These are phyloP conservation scores for Turnix velox DNA, from an alignment of 2,113 vertebrate species.

Conservation along the genomic window DNA sequence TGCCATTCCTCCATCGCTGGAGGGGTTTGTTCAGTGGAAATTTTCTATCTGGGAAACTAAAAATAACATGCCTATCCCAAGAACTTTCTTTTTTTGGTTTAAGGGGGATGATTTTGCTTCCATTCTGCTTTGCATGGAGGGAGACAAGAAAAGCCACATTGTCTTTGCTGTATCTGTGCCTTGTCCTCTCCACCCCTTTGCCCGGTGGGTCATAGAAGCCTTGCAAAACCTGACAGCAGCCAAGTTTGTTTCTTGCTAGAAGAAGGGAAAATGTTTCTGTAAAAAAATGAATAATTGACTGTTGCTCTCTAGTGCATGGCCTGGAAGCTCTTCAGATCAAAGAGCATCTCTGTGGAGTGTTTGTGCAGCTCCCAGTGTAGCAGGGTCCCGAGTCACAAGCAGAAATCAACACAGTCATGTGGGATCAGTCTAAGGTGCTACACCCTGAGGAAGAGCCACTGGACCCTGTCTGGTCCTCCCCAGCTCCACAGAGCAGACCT, in stretches of 20 bases:
- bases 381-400: not conserved
- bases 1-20: not conserved
- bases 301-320: not conserved
- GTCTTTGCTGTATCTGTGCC: not conserved
- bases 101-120: not conserved
- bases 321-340: not conserved
- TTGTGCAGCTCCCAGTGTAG: not conserved
- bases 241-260: not conserved
- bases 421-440: not conserved
- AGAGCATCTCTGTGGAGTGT: not conserved
- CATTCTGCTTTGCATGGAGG: not conserved
- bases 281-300: not conserved
- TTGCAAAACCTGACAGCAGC: not conserved
- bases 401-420: accelerated
- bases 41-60: not conserved
- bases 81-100: not conserved
- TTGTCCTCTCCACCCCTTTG: not conserved
- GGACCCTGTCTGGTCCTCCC: not conserved
- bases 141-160: not conserved
- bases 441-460: accelerated
- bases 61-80: not conserved
- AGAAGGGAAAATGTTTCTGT: not conserved
- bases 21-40: not conserved
- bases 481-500: not conserved
- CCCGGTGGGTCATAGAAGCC: not conserved